These are phyloP conservation scores for Urophycis tenuis DNA, from an alignment of 2,797 vertebrate species.

Conservation along the genomic window DNA sequence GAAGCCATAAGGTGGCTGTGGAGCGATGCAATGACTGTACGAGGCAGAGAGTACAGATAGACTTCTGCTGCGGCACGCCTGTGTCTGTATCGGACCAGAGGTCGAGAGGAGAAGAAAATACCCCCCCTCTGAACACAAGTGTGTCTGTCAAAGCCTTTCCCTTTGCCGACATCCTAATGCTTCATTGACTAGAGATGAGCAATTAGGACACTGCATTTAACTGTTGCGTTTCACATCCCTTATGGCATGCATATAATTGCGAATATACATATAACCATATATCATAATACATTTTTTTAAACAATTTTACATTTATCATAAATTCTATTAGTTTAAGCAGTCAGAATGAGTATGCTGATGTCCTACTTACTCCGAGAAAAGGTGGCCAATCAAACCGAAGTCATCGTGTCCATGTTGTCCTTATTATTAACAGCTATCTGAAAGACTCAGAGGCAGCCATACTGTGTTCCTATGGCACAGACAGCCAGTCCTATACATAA, in stretches of 20 bases:
- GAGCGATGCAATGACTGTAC: constrained; percentile 52
- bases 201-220: not conserved
- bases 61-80: constrained; percentile 34
- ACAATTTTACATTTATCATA: not conserved
- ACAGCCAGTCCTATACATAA: not conserved
- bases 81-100: constrained; percentile 16
- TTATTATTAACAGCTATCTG: not conserved
- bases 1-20: constrained; percentile 48
- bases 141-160: not conserved
- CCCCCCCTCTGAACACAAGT: not conserved
- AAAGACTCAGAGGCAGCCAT: not conserved
- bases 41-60: constrained; percentile 61
- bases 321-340: not conserved
- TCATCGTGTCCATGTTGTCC: not conserved
- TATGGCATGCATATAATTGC: not conserved
- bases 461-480: not conserved
- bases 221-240: not conserved
- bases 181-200: no score
- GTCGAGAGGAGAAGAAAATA: not conserved
- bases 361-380: not conserved
- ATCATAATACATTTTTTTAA: not conserved
- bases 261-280: not conserved
- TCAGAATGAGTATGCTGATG: not conserved
- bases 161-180: not conserved
- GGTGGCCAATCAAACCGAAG: not conserved